A percentile compares a stretch with the other conserved stretches of the same genome.
These are phyloP conservation scores for Hydrochoerus hydrochaeris DNA, from an alignment of 2,113 vertebrate genomes.

Conservation along the genomic window DNA sequence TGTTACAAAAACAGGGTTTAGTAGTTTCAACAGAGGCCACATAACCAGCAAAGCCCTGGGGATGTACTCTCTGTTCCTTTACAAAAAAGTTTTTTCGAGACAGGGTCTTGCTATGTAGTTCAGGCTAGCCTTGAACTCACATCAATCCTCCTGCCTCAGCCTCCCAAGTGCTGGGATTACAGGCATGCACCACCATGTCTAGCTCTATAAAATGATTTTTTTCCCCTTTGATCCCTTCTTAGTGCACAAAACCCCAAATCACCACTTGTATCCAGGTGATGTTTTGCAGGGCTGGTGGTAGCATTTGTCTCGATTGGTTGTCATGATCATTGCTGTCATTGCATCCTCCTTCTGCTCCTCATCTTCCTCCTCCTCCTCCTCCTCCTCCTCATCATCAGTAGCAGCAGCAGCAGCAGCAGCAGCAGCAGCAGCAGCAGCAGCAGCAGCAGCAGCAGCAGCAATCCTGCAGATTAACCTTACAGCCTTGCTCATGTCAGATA, in stretches of 20 bases:
- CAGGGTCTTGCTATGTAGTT: background rate
- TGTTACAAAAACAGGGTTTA: background rate
- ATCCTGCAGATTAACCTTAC: background rate
- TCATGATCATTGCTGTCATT: too few species aligned
- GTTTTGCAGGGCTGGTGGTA: background rate
- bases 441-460: background rate
- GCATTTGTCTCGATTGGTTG: background rate
- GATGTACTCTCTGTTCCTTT: background rate
- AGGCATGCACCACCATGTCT: background rate
- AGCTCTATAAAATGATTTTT: background rate
- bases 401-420: background rate
- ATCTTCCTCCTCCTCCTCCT: too few species aligned
- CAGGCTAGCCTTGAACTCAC: background rate
- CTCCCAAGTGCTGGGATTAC: background rate
- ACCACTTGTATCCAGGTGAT: background rate
- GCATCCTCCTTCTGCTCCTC: too few species aligned
- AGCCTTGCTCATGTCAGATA: background rate
- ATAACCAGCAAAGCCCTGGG: background rate
- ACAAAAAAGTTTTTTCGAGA: background rate
- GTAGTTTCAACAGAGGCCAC: background rate
- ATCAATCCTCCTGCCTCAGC: background rate
- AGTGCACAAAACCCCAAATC: background rate
- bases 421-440: background rate
- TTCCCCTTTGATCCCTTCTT: background rate
- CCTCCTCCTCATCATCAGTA: too few species aligned